These are phyloP conservation scores for Leptodactylus fuscus DNA, from an alignment of 2,113 vertebrate species.

Conservation along the genomic window DNA sequence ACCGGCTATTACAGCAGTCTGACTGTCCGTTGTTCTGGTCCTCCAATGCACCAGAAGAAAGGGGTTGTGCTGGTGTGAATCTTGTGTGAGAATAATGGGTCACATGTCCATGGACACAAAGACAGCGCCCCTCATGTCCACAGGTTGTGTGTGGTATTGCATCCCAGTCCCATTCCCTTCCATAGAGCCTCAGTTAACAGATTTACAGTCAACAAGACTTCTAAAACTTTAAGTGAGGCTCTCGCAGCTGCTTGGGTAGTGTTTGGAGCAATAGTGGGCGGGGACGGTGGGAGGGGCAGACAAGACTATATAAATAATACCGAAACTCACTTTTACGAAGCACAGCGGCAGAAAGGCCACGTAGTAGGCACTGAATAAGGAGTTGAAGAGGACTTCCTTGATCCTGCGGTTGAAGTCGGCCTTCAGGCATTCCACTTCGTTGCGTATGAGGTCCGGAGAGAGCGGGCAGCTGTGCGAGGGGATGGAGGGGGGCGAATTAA, in stretches of 20 bases:
- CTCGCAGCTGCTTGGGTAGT: not conserved
- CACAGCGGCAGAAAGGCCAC: slow-evolving; percentile 96
- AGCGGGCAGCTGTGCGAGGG: slow-evolving; percentile 94
- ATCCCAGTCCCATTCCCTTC: too few species aligned
- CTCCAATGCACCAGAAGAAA: too few species aligned
- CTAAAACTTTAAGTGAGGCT: too few species aligned
- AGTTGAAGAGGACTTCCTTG: slow-evolving; percentile 99
- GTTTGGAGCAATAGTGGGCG: not conserved
- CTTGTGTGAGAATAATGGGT: too few species aligned
- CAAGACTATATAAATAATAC: not conserved
- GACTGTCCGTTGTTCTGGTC: too few species aligned
- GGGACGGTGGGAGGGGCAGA: too few species aligned
- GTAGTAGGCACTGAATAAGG: slow-evolving; percentile 97
- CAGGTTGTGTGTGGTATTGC: too few species aligned
- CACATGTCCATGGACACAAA: too few species aligned
- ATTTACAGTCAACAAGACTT: too few species aligned
- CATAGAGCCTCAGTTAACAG: too few species aligned
- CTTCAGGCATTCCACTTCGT: slow-evolving; percentile 96
- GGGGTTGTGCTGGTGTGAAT: too few species aligned
- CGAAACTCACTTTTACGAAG: slow-evolving; percentile 90
- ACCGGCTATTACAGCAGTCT: too few species aligned
- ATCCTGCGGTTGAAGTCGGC: slow-evolving; percentile 97
- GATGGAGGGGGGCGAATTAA: slow-evolving; percentile 83
- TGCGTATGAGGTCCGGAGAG: slow-evolving; percentile 93
- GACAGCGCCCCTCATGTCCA: not conserved